phyloP scores from a whole-genome alignment of 2,888 invertebrate species.

The Lithodes maja region DNA sequence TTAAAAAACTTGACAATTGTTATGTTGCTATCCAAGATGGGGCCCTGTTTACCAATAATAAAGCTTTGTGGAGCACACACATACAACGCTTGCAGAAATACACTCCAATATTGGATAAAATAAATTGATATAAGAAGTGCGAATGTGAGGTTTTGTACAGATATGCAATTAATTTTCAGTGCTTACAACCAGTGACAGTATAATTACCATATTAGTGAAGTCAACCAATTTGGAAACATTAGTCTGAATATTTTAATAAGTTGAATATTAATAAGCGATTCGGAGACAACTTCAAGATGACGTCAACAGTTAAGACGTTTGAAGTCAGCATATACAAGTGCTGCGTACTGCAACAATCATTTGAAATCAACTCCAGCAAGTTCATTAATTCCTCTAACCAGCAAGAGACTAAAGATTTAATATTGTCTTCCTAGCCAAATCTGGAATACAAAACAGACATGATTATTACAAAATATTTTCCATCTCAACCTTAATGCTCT shows the following conservation, averaged over 20 bases:
- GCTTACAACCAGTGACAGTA: too few species aligned
- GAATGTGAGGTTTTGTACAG: neutral
- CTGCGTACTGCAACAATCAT: too few species aligned
- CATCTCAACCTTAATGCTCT: too few species aligned
- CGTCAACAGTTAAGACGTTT: neutral
- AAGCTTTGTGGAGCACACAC: neutral
- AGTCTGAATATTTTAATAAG: neutral
- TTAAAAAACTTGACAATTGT: too few species aligned
- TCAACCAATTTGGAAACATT: neutral
- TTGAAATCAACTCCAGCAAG: too few species aligned
- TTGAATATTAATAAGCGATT: neutral
- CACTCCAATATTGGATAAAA: neutral
- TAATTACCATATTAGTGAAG: neutral
- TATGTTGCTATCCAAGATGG: neutral
- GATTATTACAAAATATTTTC: too few species aligned
- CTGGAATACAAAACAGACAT: too few species aligned
- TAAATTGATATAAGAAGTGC: neutral
- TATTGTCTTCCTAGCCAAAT: too few species aligned
- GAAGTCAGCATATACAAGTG: slow-evolving; percentile 2
- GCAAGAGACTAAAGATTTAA: too few species aligned
- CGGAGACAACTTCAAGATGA: neutral
- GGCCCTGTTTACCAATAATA: neutral
- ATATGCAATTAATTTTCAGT: too few species aligned
- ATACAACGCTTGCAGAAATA: neutral
- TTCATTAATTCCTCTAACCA: too few species aligned